Evolutionary conservation across 92 coral and sea anemone genomes (phyloP).

Genomic region (Actinostola sp.): DNA sequence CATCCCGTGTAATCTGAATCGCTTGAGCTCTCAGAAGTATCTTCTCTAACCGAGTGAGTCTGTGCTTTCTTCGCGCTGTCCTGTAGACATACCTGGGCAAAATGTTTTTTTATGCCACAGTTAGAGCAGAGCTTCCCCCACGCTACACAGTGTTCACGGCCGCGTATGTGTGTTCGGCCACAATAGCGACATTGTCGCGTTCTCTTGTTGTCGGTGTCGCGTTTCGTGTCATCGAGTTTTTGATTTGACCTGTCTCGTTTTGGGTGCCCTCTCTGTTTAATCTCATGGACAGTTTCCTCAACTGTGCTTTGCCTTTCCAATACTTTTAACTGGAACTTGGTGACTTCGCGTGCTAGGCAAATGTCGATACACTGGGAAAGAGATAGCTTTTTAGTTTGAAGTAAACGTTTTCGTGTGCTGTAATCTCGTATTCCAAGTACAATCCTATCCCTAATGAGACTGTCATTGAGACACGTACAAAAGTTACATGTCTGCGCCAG

Average conservation of each 20-base stretch:
- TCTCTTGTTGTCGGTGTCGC: too few relatives aligned
- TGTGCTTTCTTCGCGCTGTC: neutral
- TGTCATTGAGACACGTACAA: constrained; percentile 16
- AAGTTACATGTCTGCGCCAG: constrained; percentile 33
- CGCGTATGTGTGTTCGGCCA: constrained; percentile 1
- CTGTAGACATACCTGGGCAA: neutral
- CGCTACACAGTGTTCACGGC: constrained; percentile 7
- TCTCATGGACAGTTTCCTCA: constrained; percentile 8
- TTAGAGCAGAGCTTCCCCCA: constrained; percentile 4
- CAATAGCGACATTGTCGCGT: constrained; percentile 1
- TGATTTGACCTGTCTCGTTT: too few relatives aligned
- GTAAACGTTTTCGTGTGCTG: constrained; percentile 19
- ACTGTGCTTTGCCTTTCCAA: neutral
- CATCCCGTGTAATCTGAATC: constrained; percentile 36
- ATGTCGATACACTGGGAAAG: constrained; percentile 3
- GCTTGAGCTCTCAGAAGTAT: neutral
- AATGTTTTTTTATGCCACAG: constrained; percentile 6
- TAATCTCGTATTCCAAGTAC: constrained; percentile 22
- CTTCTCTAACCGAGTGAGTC: constrained; percentile 13
- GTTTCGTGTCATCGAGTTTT: too few relatives aligned
- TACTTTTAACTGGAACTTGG: neutral
- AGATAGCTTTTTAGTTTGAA: constrained; percentile 12
- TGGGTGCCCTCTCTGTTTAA: neutral
- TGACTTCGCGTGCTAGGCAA: constrained; percentile 9
- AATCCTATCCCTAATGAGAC: constrained; percentile 28